Base-by-base conservation (phyloP, 2,113 vertebrate genomes). In the Prinia subflava region DNA sequence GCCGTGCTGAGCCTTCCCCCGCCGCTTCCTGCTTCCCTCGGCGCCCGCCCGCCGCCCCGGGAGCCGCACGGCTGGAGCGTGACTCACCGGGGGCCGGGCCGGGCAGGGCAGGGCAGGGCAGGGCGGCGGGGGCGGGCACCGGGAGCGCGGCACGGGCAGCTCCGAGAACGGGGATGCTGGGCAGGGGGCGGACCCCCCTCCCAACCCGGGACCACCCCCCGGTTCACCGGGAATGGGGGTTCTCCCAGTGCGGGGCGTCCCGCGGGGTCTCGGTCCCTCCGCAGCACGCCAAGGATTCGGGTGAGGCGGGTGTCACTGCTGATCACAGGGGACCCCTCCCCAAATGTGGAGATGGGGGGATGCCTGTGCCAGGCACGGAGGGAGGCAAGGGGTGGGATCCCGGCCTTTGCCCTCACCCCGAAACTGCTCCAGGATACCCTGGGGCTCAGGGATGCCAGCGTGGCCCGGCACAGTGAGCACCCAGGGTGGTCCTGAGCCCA, bases 71-170 rank as follows among this genome's bases (percentile, higher is more conserved):
- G 84, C 88, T 87, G 74, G 79, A 78, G 89, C 73, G 92, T 91
- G 91, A 93, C 87, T 93, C 91, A 93, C 91, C 91, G 91, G 91
- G 92, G 87, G 87, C 82, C 77, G 90, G 90, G 77, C 94, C 62
- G 83, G 90, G 65, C 77, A 27, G 87, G 76, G 82, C 75, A 79
- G 56, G 57, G 57, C 35, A 60, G 88, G 69, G 69, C 69, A 73
- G 71, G 71, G 71, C 77, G 35, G 28, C 65, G 71, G 65, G 73
- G 73, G 73, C 55, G 56, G 44, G 49, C 28, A 50, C 31, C 21
- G 69, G 44, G 4, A 27, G 6, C 9, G 22, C 13, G 22, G 27
- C 53, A 14, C 42, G 37, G 19, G 35, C 17, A 8, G 15, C 60
- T 33, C 30, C 23, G 4, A 30, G 17, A 41, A 11, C 49, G 8